Base-by-base conservation (phyloP, 2,888 invertebrate genomes). In the Hofmannophila pseudospretella region DNA sequence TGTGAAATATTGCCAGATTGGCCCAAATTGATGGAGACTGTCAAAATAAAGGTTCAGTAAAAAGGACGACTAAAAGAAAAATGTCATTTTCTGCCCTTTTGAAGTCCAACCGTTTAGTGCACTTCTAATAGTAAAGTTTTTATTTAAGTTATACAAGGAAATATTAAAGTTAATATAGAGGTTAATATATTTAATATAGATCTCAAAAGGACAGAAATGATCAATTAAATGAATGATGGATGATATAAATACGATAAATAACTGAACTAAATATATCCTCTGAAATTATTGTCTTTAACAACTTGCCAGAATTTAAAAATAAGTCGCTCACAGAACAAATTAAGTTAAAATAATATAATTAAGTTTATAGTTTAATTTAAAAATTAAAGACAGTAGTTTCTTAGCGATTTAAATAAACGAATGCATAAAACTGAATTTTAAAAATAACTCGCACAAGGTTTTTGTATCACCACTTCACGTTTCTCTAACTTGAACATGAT, bases 1-100 rank as follows among this genome's bases (percentile, higher is more conserved):
- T 88, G 88, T 70, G 91, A 92, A 87, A 78, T 93, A 72, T 91
- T 94, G 78, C 91, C 91, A 65, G 94, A 94, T 88, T 94, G 93
- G 93, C 94, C 94, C 68, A 89, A 76, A 63, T 90, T 94, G 80
- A 82, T 89, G 81, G 88, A 89, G 79, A 80, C 88, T 85, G 88
- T 88, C 75, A 90, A 89, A 88, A 82, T 85, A 80, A 91, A 91
- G 91, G 91, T 91, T 91, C 89, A 91, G 82, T 89, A 74, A 85
- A 77, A 71, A 65, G 67, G 66, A 68, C 44, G 49, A 51, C 53
- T 74, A 76, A 84, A 81, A 67, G 49, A 60, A 67, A 58, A 67
- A 44, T 34, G 46, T 54, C 55, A 54, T 46, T 49, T 54, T 63
- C 47, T 61, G 65, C 52, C 45, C 58, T 77, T 60, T 76, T 60